Conservation (phyloP, 2,113 vertebrate species). For the Falco punctatus region DNA sequence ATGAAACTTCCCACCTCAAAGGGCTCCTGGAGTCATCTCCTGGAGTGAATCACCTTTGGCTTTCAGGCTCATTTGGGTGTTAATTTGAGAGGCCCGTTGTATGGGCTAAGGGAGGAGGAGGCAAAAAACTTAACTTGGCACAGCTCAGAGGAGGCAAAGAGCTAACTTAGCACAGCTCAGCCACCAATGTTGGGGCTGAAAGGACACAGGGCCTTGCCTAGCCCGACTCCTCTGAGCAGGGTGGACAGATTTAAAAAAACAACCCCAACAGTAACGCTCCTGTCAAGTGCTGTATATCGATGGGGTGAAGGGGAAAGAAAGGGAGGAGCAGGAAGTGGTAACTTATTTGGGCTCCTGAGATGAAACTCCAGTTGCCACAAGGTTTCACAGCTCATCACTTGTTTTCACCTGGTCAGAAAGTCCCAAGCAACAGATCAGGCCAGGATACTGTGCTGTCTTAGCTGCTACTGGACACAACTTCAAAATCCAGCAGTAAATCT, state of each 20-base stretch:
- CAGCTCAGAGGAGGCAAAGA: not conserved
- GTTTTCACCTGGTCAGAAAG: not conserved
- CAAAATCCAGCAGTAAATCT: not conserved
- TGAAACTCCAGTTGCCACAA: not conserved
- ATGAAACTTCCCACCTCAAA: not conserved
- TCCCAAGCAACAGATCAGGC: not conserved
- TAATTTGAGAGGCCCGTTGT: not conserved
- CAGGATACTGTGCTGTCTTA: not conserved
- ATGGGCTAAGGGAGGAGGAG: not conserved
- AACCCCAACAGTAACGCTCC: not conserved
- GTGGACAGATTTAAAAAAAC: not conserved
- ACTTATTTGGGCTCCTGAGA: constrained; percentile 13
- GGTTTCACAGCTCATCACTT: not conserved
- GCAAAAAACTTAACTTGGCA: not conserved
- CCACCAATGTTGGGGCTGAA: not conserved
- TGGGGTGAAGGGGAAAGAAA: not conserved
- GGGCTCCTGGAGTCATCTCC: not conserved
- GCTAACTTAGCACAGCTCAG: not conserved
- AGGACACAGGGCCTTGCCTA: not conserved
- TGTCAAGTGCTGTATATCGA: not conserved
- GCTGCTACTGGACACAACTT: not conserved
- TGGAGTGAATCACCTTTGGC: not conserved
- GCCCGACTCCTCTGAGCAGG: not conserved
- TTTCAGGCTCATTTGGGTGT: not conserved
- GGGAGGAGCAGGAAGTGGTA: constrained; percentile 39